These are phyloP conservation scores for Eptesicus fuscus DNA, from an alignment of 2,113 vertebrate species.

Conservation along the genomic window DNA sequence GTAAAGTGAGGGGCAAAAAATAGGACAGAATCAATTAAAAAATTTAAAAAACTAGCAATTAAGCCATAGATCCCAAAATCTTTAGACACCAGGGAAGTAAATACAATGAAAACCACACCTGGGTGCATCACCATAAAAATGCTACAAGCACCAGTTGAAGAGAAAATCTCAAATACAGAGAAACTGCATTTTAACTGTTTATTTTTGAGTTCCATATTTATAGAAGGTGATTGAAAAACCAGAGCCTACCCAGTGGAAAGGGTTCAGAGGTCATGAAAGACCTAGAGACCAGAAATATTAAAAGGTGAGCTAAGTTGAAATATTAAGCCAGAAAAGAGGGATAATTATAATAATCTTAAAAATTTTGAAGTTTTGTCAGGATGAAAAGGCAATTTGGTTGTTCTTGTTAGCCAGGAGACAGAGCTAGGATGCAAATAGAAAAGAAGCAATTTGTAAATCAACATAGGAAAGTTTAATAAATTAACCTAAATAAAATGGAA, in stretches of 20 bases:
- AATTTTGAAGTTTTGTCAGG: background rate
- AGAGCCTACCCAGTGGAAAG: background rate
- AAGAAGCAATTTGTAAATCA: conserved; percentile 18
- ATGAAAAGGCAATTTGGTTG: conserved; percentile 15
- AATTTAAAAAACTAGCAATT: background rate
- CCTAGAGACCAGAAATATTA: background rate
- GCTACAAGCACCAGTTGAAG: background rate
- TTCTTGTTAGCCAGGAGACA: background rate
- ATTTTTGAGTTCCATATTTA: background rate
- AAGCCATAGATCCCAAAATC: background rate
- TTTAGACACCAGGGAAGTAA: background rate
- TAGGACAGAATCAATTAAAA: background rate
- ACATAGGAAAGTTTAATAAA: conserved; percentile 6
- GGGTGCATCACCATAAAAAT: background rate
- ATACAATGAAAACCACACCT: background rate
- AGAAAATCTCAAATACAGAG: background rate
- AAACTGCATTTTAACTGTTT: background rate
- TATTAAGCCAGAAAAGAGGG: background rate
- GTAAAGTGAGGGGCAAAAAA: background rate
- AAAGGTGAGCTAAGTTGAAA: background rate
- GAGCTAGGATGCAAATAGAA: background rate
- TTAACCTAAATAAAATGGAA: conserved; percentile 15
- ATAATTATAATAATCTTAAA: conserved; percentile 16
- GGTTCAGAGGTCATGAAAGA: background rate
- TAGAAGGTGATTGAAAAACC: background rate